Evolutionary conservation across 2,113 vertebrate species (phyloP), one percentile per base, ranked within the genome.

Genomic region (Zosterops pallidus): DNA sequence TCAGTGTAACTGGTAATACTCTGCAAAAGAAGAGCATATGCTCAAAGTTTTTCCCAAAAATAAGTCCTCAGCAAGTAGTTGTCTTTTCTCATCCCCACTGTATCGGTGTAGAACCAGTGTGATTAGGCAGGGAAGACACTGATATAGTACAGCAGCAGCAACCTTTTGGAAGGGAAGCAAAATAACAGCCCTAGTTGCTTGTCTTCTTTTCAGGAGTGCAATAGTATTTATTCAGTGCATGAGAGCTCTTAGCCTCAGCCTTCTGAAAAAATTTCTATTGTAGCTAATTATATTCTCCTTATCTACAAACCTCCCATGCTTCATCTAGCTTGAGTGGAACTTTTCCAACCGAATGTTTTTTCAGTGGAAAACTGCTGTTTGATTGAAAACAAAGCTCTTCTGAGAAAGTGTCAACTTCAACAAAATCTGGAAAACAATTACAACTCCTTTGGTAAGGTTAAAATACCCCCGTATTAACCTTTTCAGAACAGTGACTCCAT

Each of bases 401-500:
- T 74, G 37, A 25, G 4, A 79, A 94, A 95, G 92, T 56, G 77
- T 90, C 93, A 95, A 56, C 88, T 97, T 90, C 78, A 89, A 96
- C 91, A 87, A 94, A 95, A 85, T 69, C 90, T 85, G 64, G 68
- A 91, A 92, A 96, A 87, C 85, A 90, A 93, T 93, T 96, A 83
- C 81, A 68, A 83, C 57, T 69, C 57, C 57, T 67, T 90, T 1
- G 7, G 85, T 70, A 89, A 92, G 63, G 78, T 87, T 91, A 89
- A 95, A 90, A 94, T 31, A 80, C 56, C 47, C 42, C 41, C 5
- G 0, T 35, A 85, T 90, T 89, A 92, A 89, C 95, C 90, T 91
- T 97, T 95, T 92, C 78, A 92, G 75, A 92, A 87, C 55, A 69
- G n/a, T 33, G 50, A 59, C 46, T 95, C 55, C 35, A 88, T 83